Evolutionary conservation across 2,888 invertebrate genomes (phyloP).

Genomic region (Sthenelais limicola): DNA sequence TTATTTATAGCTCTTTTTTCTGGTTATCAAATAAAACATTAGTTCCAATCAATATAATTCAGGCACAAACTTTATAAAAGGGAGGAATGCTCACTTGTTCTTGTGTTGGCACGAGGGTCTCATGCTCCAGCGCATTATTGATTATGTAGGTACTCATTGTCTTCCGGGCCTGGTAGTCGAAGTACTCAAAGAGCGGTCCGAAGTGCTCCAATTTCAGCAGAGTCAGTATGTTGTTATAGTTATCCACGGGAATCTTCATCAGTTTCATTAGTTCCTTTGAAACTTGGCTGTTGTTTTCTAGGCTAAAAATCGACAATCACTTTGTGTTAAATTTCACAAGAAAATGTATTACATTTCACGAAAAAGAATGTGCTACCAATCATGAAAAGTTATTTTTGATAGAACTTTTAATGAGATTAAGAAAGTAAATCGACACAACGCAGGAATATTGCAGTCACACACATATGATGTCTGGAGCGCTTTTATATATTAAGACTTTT

Average conservation of each 20-base stretch:
- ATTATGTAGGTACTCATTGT: conserved; percentile 90
- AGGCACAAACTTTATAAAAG: too few species aligned
- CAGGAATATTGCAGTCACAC: too few species aligned
- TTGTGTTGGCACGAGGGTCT: conserved; percentile 87
- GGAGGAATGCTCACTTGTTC: too few species aligned
- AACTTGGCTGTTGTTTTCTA: conserved; percentile 75
- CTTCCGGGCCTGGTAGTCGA: conserved; percentile 89
- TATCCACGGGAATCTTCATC: conserved; percentile 94
- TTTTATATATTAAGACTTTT: too few species aligned
- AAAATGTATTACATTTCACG: background rate
- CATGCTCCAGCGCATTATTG: conserved; percentile 90
- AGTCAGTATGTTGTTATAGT: conserved; percentile 92
- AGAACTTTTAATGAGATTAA: too few species aligned
- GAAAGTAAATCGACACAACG: too few species aligned
- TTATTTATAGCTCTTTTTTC: too few species aligned
- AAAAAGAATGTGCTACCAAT: background rate
- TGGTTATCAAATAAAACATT: too few species aligned
- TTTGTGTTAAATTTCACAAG: background rate
- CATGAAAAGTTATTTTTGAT: background rate
- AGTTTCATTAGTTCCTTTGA: conserved; percentile 94
- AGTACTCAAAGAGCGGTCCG: conserved; percentile 86
- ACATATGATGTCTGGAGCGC: too few species aligned
- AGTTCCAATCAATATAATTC: too few species aligned
- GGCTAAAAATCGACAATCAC: conserved; percentile 53
- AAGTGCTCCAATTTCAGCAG: conserved; percentile 91